These are phyloP conservation scores for Mesorhabditis sp. DNA, from an alignment of 2,888 invertebrate genomes.

Conservation along the genomic window DNA sequence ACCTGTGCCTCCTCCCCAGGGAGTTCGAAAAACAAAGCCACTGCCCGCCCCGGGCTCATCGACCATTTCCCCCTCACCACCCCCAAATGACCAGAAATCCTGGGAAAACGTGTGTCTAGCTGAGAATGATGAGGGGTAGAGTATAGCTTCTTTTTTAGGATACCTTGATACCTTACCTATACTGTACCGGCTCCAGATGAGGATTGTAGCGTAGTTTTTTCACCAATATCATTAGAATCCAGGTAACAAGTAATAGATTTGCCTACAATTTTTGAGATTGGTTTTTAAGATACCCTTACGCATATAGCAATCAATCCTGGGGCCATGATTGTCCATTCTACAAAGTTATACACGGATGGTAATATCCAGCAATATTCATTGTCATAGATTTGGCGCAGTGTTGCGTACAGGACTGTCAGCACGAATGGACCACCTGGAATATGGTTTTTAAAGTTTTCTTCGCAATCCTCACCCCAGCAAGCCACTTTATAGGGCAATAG, in stretches of 20 bases:
- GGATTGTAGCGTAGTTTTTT: conserved; percentile 61
- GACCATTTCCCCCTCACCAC: too few species aligned
- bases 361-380: conserved; percentile 53
- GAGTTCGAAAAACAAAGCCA: too few species aligned
- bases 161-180: conserved; percentile 57
- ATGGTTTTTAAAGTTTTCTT: conserved; percentile 3
- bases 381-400: conserved; percentile 52
- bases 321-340: conserved; percentile 60
- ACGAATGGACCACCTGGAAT: conserved; percentile 25
- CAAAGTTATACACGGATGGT: conserved; percentile 26
- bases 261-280: conserved; percentile 30
- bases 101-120: too few species aligned
- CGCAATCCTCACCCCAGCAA: conserved; percentile 61
- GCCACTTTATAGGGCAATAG: conserved; percentile 60
- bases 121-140: too few species aligned
- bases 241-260: conserved; percentile 54
- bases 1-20: too few species aligned
- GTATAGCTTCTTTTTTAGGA: background rate
- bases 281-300: conserved; percentile 35
- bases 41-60: too few species aligned
- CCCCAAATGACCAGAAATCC: too few species aligned
- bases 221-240: conserved; percentile 59
- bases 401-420: conserved; percentile 50
- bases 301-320: conserved; percentile 59
- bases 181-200: conserved; percentile 62